These are phyloP conservation scores for Prionailurus bengalensis DNA, from an alignment of 2,113 vertebrate genomes.

Conservation along the genomic window DNA sequence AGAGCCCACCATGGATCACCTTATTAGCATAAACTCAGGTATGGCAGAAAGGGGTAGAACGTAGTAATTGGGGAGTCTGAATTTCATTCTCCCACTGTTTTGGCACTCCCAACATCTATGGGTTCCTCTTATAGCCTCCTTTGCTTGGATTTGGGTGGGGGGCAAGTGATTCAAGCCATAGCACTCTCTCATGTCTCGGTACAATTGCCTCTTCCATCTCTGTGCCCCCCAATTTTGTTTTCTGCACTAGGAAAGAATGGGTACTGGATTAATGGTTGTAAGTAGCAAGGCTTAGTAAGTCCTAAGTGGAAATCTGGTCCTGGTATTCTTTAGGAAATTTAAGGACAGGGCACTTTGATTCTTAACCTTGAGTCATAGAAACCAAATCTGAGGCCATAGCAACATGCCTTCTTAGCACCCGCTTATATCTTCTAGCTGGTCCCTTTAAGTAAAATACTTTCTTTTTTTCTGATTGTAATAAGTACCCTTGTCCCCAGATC, in stretches of 20 bases:
- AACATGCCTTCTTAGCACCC: background rate
- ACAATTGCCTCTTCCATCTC: too few relatives aligned
- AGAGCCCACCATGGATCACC: too few relatives aligned
- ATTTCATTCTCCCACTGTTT: background rate
- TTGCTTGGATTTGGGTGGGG: background rate
- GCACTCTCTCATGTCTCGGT: background rate
- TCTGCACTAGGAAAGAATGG: too few relatives aligned
- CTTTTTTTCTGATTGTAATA: background rate
- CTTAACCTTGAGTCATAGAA: background rate
- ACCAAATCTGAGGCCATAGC: background rate
- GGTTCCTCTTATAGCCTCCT: background rate
- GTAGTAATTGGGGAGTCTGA: too few relatives aligned
- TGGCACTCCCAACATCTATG: rapidly evolving
- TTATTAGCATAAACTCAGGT: background rate
- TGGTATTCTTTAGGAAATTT: background rate
- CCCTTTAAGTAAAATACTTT: background rate
- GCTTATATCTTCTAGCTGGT: background rate
- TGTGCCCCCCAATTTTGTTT: background rate
- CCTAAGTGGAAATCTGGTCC: too few relatives aligned
- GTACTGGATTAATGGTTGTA: background rate
- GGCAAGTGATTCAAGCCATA: background rate
- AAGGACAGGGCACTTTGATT: background rate
- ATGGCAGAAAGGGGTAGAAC: background rate
- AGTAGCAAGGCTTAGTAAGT: background rate
- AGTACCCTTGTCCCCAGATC: background rate